Percentiles rank a stretch among this genome's conserved stretches.
phyloP scores from a whole-genome alignment of 2,113 vertebrate genomes.

The Ochotona princeps region DNA sequence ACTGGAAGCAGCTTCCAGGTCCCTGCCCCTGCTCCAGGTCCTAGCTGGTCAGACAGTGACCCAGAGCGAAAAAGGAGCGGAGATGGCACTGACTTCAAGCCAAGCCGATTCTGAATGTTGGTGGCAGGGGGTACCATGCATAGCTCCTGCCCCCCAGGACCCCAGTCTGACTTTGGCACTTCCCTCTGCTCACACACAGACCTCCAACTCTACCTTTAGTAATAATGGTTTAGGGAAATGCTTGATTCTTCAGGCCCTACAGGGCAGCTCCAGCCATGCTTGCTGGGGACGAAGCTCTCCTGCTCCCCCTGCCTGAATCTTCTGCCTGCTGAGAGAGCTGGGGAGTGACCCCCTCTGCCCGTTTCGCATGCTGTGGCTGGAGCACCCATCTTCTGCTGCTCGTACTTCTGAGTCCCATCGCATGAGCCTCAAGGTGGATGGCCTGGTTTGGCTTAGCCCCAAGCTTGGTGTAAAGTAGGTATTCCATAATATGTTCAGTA shows the following conservation, averaged over 20 bases:
- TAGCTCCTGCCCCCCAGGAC: background rate
- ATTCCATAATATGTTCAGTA: background rate
- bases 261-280: background rate
- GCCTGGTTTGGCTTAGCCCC: accelerated
- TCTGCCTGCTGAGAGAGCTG: background rate
- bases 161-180: background rate
- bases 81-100: background rate
- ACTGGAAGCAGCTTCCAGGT: background rate
- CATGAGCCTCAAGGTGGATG: background rate
- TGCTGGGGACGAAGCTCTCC: background rate
- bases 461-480: background rate
- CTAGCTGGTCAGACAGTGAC: background rate
- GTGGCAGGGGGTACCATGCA: background rate
- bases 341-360: background rate
- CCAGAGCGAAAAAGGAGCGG: background rate
- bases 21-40: background rate
- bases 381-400: background rate
- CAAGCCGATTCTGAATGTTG: background rate
- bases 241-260: background rate
- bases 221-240: background rate
- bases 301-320: background rate
- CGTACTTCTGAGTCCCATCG: background rate
- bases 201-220: background rate
- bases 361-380: background rate
- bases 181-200: background rate